Evolutionary conservation across 2,888 invertebrate genomes (phyloP), one percentile per base, ranked within the genome.

Genomic region (Nymphalis polychloros): DNA sequence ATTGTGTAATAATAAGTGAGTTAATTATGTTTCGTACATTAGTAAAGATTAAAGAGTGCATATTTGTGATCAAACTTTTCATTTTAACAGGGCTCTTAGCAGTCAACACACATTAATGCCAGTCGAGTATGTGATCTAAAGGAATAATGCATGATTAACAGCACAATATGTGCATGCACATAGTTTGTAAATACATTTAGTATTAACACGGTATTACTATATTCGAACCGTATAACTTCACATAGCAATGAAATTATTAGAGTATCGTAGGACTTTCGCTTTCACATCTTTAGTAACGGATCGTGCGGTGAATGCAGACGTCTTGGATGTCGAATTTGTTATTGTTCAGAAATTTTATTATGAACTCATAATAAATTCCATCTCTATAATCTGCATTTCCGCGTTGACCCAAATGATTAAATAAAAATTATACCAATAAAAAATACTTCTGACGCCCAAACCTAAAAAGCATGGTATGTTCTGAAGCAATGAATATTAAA

Each of bases 51-150:
- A 82, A 83, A 79, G 88, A 85, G 87, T 90, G 88, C 89, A 88
- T 87, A 88, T 86, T 88, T 89, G 88, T 92, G 88, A 92, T 86
- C 82, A 84, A 83, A 84, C 81, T 89, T 92, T 92, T 92, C 77
- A 87, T 92, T 91, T 91, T 90, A 86, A 92, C 92, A 92, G 92
- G 92, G 92, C 92, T 92, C 90, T 92, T 92, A 92, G 92, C 92
- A 92, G 92, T 92, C 92, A 92, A 91, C 92, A 92, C 91, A 90
- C 92, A 90, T 90, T 92, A 91, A 90, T 92, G 91, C 92, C 92
- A 90, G 92, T 92, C 91, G 92, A 92, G 92, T 92, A 92, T 92
- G 92, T 92, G 87, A 85, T 83, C 87, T 85, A 85, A 85, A 81
- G 80, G 86, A 88, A 88, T 92, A 92, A 92, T 92, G 92, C 92